Percentiles rank a stretch among this genome's conserved stretches.
phyloP scores from a whole-genome alignment of 1,140 invertebrate genomes.

The Dinoponera quadriceps region DNA sequence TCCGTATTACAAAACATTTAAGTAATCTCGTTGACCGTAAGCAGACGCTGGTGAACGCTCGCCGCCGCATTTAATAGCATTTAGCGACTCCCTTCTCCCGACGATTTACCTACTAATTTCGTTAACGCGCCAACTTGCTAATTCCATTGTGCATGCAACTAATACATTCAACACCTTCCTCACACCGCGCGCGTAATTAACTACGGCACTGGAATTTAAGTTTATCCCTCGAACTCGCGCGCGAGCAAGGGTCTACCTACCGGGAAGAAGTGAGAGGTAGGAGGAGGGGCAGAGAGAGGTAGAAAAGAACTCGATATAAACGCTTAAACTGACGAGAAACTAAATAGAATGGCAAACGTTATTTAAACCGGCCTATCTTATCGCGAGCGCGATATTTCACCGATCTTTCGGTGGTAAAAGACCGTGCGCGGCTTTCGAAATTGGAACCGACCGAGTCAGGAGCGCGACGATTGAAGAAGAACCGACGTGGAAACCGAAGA shows the following conservation, averaged over 20 bases:
- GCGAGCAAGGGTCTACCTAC: too few relatives aligned
- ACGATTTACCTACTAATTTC: neutral
- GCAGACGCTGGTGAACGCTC: neutral
- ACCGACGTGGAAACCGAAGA: slow-evolving; percentile 66
- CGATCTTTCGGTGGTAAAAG: neutral
- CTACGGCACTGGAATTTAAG: neutral
- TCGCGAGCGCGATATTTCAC: slow-evolving; percentile 29
- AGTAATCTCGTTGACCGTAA: neutral
- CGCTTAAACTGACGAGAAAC: neutral
- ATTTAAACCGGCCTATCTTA: slow-evolving; percentile 1
- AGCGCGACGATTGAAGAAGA: slow-evolving; percentile 45
- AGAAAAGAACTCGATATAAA: too few relatives aligned
- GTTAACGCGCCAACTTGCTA: neutral
- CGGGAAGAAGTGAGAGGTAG: too few relatives aligned
- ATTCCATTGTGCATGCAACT: neutral
- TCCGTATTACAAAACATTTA: neutral
- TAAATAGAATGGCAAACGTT: neutral
- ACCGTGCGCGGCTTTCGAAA: neutral
- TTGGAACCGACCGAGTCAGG: slow-evolving; percentile 13
- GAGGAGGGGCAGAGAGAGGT: too few relatives aligned
- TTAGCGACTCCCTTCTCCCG: neutral
- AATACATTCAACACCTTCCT: neutral
- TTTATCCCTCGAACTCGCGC: neutral
- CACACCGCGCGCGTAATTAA: neutral
- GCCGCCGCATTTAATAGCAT: neutral